Conservation (phyloP, 2,797 vertebrate species). For the Malurus leucopterus region DNA sequence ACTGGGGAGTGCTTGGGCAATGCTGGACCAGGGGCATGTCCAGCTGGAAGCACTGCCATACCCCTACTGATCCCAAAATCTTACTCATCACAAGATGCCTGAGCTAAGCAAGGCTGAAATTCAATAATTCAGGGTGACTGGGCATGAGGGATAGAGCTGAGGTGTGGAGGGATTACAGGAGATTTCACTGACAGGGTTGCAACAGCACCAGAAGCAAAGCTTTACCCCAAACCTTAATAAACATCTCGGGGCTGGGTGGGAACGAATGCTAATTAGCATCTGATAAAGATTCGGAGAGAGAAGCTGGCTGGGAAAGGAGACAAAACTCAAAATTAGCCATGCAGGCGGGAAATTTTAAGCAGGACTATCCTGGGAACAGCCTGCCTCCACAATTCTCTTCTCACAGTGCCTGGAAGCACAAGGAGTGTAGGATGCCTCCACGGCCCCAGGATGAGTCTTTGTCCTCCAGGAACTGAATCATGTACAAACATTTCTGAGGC, state of each 20-base stretch:
- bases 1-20: neutral
- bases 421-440: neutral
- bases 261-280: slow-evolving; percentile 28
- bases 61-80: neutral
- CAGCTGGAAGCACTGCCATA: neutral
- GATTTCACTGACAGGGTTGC: neutral
- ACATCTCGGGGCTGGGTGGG: neutral
- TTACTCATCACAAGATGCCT: fast-evolving
- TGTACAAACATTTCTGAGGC: neutral
- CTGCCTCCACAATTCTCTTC: slow-evolving; percentile 44
- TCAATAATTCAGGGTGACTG: neutral
- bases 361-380: slow-evolving; percentile 31
- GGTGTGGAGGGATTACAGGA: neutral
- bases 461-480: slow-evolving; percentile 37
- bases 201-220: neutral
- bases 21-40: neutral
- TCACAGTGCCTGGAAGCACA: slow-evolving; percentile 26
- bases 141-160: neutral
- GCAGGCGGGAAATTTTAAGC: slow-evolving; percentile 23
- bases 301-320: slow-evolving; percentile 39
- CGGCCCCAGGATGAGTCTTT: neutral
- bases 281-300: slow-evolving; percentile 38
- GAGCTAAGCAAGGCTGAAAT: neutral
- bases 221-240: neutral
- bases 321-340: neutral